Evolutionary conservation across 1,140 invertebrate genomes (phyloP), one percentile per base, ranked within the genome.

Genomic region (Cyclargus thomasi): DNA sequence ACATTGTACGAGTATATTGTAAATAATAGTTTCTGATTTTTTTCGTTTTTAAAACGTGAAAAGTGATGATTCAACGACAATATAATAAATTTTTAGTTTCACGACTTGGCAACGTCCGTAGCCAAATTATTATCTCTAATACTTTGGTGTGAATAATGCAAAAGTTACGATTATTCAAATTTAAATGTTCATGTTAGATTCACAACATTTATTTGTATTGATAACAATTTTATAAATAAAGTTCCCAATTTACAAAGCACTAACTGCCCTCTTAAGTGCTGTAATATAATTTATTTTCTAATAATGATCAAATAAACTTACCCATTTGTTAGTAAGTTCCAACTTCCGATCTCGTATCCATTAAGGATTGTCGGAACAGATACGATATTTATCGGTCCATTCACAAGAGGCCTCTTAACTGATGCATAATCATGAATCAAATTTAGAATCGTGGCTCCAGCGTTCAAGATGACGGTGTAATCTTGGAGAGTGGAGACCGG

Each of bases 281-380:
- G 29, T 29, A 29, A 29, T 29, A 8, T 29, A 16, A 14, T 22
- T 23, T 23, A 22, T 22, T 21, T 23, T 62, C 21, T 21, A 21
- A 21, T 22, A 11, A 1, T 16, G 23, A 53, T 62, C 65, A 59
- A 14, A 21, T 62, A 21, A 22, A 71, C 81, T 81, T 70, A 88
- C 86, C 82, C 77, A 71, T 81, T 85, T 6, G 86, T 89, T n/a
- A 87, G 69, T 23, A 86, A 74, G 76, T 84, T 86, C 85, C 85
- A 89, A 69, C 85, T 87, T 7, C 74, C 78, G 64, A 83, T 77
- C 67, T 89, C 86, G 70, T 86, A 89, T 21, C 82, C 80, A 74
- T 82, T 74, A 21, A 86, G 53, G 17, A 77, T 74, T 20, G 67
- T 70, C 17, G 87, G 87, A 2, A 87, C 78, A 1, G 83, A 75